phyloP scores from a whole-genome alignment of 92 coral and sea anemone genomes.

The Micromussa lordhowensis region DNA sequence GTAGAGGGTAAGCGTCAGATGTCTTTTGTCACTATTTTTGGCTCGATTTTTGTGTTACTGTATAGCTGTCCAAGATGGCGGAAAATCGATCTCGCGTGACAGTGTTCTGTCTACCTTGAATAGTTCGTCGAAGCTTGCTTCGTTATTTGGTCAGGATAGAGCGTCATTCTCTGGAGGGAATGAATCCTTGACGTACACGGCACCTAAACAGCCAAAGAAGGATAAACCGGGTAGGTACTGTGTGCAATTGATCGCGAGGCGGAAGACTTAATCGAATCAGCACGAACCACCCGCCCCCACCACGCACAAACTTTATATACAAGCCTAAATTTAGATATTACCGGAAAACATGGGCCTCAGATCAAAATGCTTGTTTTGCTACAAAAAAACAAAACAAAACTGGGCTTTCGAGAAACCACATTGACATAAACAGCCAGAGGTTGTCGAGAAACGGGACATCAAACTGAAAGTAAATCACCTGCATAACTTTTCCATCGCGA shows the following conservation, averaged over 20 bases:
- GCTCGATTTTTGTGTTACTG: constrained; percentile 1
- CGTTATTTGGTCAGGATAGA: constrained; percentile 91
- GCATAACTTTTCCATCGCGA: not conserved
- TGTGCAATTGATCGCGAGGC: not conserved
- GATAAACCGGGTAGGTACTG: constrained; percentile 79
- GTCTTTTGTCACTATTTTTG: constrained; percentile 6
- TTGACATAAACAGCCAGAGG: not conserved
- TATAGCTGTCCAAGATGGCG: constrained; percentile 31
- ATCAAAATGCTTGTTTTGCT: not conserved
- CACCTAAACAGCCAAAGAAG: constrained; percentile 98
- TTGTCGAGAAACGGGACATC: not conserved
- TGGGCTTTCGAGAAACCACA: not conserved
- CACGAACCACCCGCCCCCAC: too few relatives aligned
- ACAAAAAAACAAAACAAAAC: not conserved
- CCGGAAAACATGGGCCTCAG: not conserved
- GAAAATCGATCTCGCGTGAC: constrained; percentile 38
- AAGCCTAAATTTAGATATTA: not conserved
- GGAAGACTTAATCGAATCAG: not conserved
- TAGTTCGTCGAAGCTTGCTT: constrained; percentile 95
- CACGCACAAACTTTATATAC: not conserved
- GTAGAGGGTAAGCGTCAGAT: constrained; percentile 74
- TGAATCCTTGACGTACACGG: constrained; percentile 95
- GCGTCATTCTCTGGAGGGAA: constrained; percentile 92
- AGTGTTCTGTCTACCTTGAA: constrained; percentile 18
- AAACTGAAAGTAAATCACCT: not conserved